Conservation (phyloP, 2,113 vertebrate genomes). For the Lampris incognitus region DNA sequence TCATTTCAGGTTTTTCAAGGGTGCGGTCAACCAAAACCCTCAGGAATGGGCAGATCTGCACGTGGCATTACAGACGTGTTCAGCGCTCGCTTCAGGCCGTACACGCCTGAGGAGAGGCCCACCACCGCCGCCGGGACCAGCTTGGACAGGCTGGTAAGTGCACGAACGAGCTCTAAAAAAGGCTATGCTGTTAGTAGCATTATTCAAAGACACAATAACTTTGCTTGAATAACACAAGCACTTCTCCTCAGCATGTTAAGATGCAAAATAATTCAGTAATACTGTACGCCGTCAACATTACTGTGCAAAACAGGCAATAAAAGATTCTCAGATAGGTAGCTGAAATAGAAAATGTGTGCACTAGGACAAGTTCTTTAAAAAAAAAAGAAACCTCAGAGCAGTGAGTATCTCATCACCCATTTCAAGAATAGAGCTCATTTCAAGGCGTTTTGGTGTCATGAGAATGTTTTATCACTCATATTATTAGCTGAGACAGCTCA, state of each 20-base stretch:
- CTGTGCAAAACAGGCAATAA: background rate
- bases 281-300: too few relatives aligned
- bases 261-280: too few relatives aligned
- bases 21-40: constrained; percentile 93
- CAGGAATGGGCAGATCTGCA: constrained; percentile 85
- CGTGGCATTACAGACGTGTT: constrained; percentile 91
- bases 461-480: constrained; percentile 15
- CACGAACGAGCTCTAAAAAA: background rate
- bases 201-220: too few relatives aligned
- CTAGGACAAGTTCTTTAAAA: too few relatives aligned
- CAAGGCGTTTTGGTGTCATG: constrained; percentile 2
- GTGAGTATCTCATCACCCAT: background rate
- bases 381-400: too few relatives aligned
- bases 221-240: too few relatives aligned
- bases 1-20: constrained; percentile 92
- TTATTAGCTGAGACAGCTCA: constrained; percentile 17
- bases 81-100: constrained; percentile 87
- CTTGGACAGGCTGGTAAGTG: constrained; percentile 92
- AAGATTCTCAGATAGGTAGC: background rate
- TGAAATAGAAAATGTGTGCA: background rate
- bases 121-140: constrained; percentile 91
- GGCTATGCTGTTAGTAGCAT: too few relatives aligned
- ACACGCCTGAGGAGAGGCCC: constrained; percentile 89
- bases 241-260: too few relatives aligned
- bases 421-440: constrained; percentile 18